Percentiles rank a stretch among this genome's conserved stretches.
Evolutionary conservation across 2,888 invertebrate species (phyloP).

Genomic region (Chrysolina haemoptera): DNA sequence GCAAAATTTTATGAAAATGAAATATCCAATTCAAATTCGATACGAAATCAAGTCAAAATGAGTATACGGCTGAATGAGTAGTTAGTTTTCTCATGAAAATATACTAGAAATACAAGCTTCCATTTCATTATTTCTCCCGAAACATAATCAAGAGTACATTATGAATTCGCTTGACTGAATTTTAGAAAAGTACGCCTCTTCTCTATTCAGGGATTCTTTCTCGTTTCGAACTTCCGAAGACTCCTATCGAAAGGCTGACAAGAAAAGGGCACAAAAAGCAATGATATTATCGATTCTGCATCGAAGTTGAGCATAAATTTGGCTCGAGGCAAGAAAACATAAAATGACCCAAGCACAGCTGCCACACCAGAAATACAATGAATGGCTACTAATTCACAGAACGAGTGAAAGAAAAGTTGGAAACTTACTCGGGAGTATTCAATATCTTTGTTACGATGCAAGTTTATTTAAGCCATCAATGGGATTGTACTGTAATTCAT

Average conservation of each 20-base stretch:
- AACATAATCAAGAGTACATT: too few relatives aligned
- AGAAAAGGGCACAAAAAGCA: constrained; percentile 13
- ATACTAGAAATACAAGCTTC: too few relatives aligned
- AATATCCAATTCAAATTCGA: too few relatives aligned
- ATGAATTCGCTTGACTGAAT: neutral
- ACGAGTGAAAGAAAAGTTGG: constrained; percentile 1
- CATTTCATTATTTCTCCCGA: too few relatives aligned
- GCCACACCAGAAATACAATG: constrained; percentile 17
- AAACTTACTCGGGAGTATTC: constrained; percentile 1
- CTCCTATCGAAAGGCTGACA: neutral
- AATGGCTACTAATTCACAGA: constrained; percentile 16
- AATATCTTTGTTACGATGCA: neutral
- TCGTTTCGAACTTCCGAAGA: neutral
- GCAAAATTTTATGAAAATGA: too few relatives aligned
- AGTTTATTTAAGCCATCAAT: neutral
- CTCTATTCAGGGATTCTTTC: neutral
- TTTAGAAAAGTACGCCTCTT: neutral
- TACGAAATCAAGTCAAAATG: too few relatives aligned
- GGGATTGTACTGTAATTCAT: constrained; percentile 3
- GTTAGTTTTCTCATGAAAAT: too few relatives aligned
- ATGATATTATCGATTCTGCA: neutral
- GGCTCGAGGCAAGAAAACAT: constrained; percentile 2
- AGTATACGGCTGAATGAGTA: too few relatives aligned
- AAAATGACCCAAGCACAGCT: neutral
- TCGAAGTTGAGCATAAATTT: constrained; percentile 14